Evolutionary conservation across 2,888 invertebrate species (phyloP).

Genomic region (Xestia xanthographa): DNA sequence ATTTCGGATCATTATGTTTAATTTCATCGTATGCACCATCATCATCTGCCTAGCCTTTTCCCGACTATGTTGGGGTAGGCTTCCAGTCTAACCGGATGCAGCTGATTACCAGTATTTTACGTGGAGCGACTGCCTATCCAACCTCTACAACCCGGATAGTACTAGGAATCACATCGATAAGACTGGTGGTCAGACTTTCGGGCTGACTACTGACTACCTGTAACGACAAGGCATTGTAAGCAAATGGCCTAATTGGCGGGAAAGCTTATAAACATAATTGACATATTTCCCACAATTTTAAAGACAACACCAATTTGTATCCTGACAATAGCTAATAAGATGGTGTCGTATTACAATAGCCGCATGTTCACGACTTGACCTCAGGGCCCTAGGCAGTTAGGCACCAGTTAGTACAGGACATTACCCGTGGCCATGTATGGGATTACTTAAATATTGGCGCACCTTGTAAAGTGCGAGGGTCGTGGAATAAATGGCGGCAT

Average conservation of each 20-base stretch:
- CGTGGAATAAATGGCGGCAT: background rate
- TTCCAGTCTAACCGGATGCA: too few relatives aligned
- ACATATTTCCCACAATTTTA: slow-evolving; percentile 17
- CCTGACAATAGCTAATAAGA: slow-evolving; percentile 51
- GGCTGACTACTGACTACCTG: too few relatives aligned
- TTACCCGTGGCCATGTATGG: slow-evolving; percentile 43
- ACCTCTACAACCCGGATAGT: too few relatives aligned
- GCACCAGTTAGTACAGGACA: slow-evolving; percentile 18
- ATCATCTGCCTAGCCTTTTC: too few relatives aligned
- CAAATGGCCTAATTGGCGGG: background rate
- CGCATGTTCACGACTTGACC: slow-evolving; percentile 66
- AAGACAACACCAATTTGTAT: slow-evolving; percentile 43
- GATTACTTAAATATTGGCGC: slow-evolving; percentile 4
- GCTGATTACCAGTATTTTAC: too few relatives aligned
- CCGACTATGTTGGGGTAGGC: too few relatives aligned
- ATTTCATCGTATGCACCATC: too few relatives aligned
- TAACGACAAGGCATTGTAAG: background rate
- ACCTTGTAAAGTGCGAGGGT: slow-evolving; percentile 14
- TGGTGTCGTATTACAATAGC: slow-evolving; percentile 57
- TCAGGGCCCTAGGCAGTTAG: slow-evolving; percentile 25
- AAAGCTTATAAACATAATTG: background rate
- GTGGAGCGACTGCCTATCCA: too few relatives aligned
- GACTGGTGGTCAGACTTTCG: background rate
- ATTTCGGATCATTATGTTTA: too few relatives aligned
- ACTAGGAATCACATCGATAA: background rate